Percentiles rank a stretch among this genome's conserved stretches.
These are phyloP conservation scores for Amphimallon solstitiale DNA, from an alignment of 2,888 invertebrate species.

Conservation along the genomic window DNA sequence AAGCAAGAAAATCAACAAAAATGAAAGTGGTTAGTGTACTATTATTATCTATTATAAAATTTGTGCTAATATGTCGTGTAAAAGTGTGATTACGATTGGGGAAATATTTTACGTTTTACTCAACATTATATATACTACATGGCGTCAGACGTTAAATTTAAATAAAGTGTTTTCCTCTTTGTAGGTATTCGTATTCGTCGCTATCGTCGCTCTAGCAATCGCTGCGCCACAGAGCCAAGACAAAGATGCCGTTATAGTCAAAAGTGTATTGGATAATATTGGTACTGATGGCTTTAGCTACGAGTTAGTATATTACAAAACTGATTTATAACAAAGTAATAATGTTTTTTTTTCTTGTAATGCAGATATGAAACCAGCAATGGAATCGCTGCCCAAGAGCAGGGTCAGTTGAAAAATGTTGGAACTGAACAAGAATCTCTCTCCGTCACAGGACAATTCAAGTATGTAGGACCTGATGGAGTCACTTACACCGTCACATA, in stretches of 20 bases:
- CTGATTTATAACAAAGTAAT: neutral
- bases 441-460: slow-evolving; percentile 71
- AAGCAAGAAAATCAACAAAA: slow-evolving; percentile 32
- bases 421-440: slow-evolving; percentile 73
- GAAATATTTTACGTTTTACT: slow-evolving; percentile 4
- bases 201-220: slow-evolving; percentile 51
- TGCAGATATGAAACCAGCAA: slow-evolving; percentile 72
- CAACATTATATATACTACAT: neutral
- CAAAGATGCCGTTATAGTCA: slow-evolving; percentile 69
- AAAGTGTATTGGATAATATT: slow-evolving; percentile 71
- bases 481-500: slow-evolving; percentile 71
- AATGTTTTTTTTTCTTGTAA: neutral
- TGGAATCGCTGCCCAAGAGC: slow-evolving; percentile 71
- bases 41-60: neutral
- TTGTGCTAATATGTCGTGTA: slow-evolving; percentile 5
- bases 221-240: slow-evolving; percentile 53
- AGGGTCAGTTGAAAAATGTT: slow-evolving; percentile 69
- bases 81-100: neutral
- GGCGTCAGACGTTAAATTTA: neutral
- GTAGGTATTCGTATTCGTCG: slow-evolving; percentile 50
- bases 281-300: slow-evolving; percentile 61
- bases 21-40: slow-evolving; percentile 44
- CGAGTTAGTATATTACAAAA: slow-evolving; percentile 49
- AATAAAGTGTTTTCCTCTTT: slow-evolving; percentile 35
- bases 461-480: slow-evolving; percentile 71